These are phyloP conservation scores for Agriopis leucophaearia DNA, from an alignment of 2,888 invertebrate genomes.

Conservation along the genomic window DNA sequence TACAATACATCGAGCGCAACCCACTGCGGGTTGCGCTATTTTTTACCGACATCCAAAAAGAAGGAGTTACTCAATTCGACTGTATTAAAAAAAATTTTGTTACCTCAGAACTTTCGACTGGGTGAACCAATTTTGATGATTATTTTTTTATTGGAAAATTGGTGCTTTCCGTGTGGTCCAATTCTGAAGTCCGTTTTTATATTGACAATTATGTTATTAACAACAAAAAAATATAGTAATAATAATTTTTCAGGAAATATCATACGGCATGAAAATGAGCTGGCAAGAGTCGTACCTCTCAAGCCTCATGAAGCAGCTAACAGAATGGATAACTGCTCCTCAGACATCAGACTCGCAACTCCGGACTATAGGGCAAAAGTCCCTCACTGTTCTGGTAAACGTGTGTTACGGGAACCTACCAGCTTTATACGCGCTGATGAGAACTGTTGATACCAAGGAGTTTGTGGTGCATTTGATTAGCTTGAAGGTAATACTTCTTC, in stretches of 20 bases:
- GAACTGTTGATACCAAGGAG: slow-evolving; percentile 90
- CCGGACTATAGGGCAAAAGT: slow-evolving; percentile 79
- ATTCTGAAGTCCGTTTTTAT: too few species aligned
- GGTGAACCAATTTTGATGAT: too few species aligned
- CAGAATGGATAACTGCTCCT: slow-evolving; percentile 87
- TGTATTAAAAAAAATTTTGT: too few species aligned
- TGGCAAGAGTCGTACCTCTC: slow-evolving; percentile 93
- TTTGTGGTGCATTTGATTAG: slow-evolving; percentile 88
- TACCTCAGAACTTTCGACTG: too few species aligned
- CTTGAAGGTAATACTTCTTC: slow-evolving; percentile 79
- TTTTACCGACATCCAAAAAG: too few species aligned
- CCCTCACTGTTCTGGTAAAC: slow-evolving; percentile 91
- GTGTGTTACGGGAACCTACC: slow-evolving; percentile 92
- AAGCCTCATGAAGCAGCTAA: slow-evolving; percentile 88
- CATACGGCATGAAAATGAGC: slow-evolving; percentile 92
- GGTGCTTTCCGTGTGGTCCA: too few species aligned
- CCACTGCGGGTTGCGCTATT: too few species aligned
- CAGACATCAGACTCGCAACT: slow-evolving; percentile 72
- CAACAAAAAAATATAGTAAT: not conserved
- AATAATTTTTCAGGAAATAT: slow-evolving; percentile 87
- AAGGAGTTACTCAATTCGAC: too few species aligned
- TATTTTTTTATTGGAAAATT: too few species aligned
- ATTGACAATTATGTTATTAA: too few species aligned
- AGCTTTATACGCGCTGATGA: slow-evolving; percentile 90
- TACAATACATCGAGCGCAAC: too few species aligned